Conservation (phyloP, 1,140 invertebrate species). For the Eupristina koningsbergeri region DNA sequence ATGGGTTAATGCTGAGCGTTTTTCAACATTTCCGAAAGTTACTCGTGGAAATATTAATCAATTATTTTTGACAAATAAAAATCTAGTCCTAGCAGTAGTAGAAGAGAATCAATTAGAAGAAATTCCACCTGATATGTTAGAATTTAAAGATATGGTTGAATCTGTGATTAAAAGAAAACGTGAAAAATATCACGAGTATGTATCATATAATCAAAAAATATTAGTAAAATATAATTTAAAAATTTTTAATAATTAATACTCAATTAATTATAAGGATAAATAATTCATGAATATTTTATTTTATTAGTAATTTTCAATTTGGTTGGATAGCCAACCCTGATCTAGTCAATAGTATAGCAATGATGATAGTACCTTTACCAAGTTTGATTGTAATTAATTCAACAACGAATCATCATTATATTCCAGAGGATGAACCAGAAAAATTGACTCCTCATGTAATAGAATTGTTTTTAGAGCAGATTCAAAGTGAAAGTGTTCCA, state of each 20-base stretch:
- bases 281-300: slow-evolving; percentile 48
- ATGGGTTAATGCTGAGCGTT: slow-evolving; percentile 93
- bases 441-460: slow-evolving; percentile 86
- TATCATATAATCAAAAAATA: slow-evolving; percentile 16
- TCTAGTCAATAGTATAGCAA: slow-evolving; percentile 91
- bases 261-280: too few species aligned
- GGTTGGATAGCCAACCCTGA: slow-evolving; percentile 91
- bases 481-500: slow-evolving; percentile 81
- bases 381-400: slow-evolving; percentile 92
- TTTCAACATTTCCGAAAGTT: slow-evolving; percentile 91
- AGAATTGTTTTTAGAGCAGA: slow-evolving; percentile 83
- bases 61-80: slow-evolving; percentile 87
- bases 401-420: slow-evolving; percentile 90
- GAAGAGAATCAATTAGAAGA: slow-evolving; percentile 90
- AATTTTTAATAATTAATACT: too few species aligned
- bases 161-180: slow-evolving; percentile 84
- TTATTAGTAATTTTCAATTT: slow-evolving; percentile 85
- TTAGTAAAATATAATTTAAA: background rate
- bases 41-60: slow-evolving; percentile 88
- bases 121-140: slow-evolving; percentile 84
- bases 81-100: slow-evolving; percentile 87
- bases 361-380: slow-evolving; percentile 86
- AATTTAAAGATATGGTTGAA: slow-evolving; percentile 90
- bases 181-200: slow-evolving; percentile 84
- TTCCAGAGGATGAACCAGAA: slow-evolving; percentile 87